Conservation (phyloP, 2,113 vertebrate genomes). For the Asarcornis scutulata region DNA sequence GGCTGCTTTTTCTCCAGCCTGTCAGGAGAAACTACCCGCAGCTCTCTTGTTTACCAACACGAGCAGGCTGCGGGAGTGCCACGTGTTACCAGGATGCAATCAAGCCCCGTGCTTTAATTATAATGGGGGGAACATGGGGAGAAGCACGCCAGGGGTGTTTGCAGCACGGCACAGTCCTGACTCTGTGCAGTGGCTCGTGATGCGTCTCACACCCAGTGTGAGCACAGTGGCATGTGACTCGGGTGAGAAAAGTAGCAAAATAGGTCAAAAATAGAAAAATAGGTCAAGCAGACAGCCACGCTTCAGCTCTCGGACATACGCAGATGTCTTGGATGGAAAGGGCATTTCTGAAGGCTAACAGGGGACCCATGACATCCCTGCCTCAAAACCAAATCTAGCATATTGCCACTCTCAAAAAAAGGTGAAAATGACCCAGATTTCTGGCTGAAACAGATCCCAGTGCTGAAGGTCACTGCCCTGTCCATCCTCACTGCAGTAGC, state of each 20-base stretch:
- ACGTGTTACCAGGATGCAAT: fast-evolving
- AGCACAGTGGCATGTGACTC: background rate
- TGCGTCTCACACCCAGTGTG: background rate
- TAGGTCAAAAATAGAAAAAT: background rate
- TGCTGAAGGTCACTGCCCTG: background rate
- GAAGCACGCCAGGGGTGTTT: background rate
- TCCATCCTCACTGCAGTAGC: background rate
- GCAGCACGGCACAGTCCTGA: fast-evolving
- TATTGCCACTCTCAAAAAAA: background rate
- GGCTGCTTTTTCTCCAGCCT: background rate
- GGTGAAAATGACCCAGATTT: background rate
- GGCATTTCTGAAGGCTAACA: background rate
- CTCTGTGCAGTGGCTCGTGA: background rate
- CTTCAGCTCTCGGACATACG: background rate
- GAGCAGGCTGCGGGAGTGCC: background rate
- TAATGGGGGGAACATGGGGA: background rate
- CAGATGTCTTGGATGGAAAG: background rate
- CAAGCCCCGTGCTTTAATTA: background rate
- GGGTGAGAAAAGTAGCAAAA: background rate
- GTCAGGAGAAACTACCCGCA: background rate
- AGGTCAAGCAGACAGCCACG: background rate
- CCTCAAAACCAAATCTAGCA: background rate
- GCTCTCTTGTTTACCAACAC: background rate
- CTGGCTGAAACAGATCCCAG: background rate
- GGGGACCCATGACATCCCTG: fast-evolving